Evolutionary conservation across 2,797 vertebrate genomes (phyloP), one percentile per base, ranked within the genome.

Genomic region (Gastrophryne carolinensis): DNA sequence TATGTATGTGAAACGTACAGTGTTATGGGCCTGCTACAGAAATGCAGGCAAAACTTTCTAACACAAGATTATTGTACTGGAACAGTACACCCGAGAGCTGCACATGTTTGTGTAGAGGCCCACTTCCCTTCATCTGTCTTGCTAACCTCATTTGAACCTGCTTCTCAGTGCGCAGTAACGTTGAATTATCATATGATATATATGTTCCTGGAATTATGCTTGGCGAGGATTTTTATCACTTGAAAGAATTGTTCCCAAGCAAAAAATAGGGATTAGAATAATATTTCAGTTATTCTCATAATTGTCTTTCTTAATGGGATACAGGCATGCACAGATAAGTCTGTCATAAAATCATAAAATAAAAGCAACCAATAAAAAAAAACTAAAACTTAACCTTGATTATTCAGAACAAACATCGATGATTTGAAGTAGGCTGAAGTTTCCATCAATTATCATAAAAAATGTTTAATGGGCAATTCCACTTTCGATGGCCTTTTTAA

Each of bases 61-160:
- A 53, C 47, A 12, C 27, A 8, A 19, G 3, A 19, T 24, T 52
- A 37, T 10, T 32, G 17, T 26, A 52, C 19, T 4, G 35, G 17
- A 11, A 10, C 19, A 27, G 32, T 35, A 44, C 24, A 41, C 35
- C 35, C 12, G 53, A 21, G 35, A 32, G 17, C 27, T 58, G 34
- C 17, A 34, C 3, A 21, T 13, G 21, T 12, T 58, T 32, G 29
- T 26, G 44, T 49, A 32, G 68, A 60, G 68, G 68, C 68, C 68
- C 68, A 9, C 12, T 71, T 27, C 54, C 68, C 54, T 58, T 57
- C 27, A 32, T 44, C 24, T 34, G 54, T 19, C 54, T 71, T 37
- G 37, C 11, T 50, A n/a, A 60, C 68, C 68, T 71, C 54, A 60
- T 24, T n/a, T 71, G 68, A 71, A 71, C 68, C 29, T 34, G 9